These are phyloP conservation scores for Gonocerus acuteangulatus DNA, from an alignment of 2,888 invertebrate genomes.

Conservation along the genomic window DNA sequence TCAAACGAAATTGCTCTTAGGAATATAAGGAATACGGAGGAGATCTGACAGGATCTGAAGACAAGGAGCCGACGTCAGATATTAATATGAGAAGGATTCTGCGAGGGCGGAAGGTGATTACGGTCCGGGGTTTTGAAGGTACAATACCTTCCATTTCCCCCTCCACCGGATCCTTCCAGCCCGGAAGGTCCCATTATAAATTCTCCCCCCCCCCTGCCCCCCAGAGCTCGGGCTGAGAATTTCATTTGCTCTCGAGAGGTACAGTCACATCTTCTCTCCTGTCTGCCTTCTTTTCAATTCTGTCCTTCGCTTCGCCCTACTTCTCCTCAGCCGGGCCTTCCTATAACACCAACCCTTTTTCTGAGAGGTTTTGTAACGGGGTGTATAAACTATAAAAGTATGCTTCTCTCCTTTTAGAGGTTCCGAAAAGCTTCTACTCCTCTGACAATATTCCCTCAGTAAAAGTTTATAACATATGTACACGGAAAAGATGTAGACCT, in stretches of 20 bases:
- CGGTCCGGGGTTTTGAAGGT: constrained; percentile 7
- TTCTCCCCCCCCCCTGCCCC: constrained; percentile 6
- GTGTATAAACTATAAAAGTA: too few relatives aligned
- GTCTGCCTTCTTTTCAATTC: constrained; percentile 20
- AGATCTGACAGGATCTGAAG: background rate
- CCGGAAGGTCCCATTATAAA: constrained; percentile 18
- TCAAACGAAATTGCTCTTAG: background rate
- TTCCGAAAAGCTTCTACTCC: too few relatives aligned
- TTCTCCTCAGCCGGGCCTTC: background rate
- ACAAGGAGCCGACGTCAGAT: constrained; percentile 7
- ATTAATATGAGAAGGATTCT: constrained; percentile 19
- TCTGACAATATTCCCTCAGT: too few relatives aligned
- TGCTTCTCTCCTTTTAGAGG: too few relatives aligned
- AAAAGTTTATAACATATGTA: too few relatives aligned
- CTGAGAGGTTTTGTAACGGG: too few relatives aligned
- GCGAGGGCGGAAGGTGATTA: constrained; percentile 17
- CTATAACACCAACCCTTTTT: too few relatives aligned
- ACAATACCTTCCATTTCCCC: constrained; percentile 24
- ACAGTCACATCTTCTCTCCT: constrained; percentile 19
- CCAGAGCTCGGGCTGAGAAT: constrained; percentile 11
- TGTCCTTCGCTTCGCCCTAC: background rate
- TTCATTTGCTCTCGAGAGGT: constrained; percentile 23
- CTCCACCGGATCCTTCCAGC: background rate
- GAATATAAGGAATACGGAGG: background rate
- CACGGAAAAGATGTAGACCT: too few relatives aligned